Evolutionary conservation across 2,888 invertebrate species (phyloP), one percentile per base, ranked within the genome.

Genomic region (Toxonevra muliebris): DNA sequence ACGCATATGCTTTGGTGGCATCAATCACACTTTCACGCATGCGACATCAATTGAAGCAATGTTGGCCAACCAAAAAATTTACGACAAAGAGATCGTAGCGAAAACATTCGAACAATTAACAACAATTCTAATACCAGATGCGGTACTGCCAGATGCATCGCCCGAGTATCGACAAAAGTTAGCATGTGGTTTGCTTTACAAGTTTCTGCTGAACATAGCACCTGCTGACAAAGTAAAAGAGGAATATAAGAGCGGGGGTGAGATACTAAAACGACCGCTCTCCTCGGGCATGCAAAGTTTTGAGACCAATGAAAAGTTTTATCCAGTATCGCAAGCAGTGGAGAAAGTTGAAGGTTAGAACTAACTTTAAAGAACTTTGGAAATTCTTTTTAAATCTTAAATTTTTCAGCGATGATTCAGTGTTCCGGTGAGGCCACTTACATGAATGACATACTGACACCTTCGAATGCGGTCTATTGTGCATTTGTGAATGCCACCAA

Each of bases 101-200:
- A 84, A 82, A 61, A 89, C 89, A 0, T 75, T 92, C 57, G 77
- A 79, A 1, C 82, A 82, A 2, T 80, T 93, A 62, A 78, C 86
- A 1, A 78, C 84, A 0, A 93, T 93, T 81, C 68, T 95, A 0
- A 76, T 86, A 0, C 91, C 93, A 0, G 89, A 90, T 62, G 86
- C 87, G 9, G 82, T 87, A 13, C 86, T 89, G 0, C 90, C 91
- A 0, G 91, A 92, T 76, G 88, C 91, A 0, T 88, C 89, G 0
- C 89, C 91, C 0, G 86, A 86, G 50, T 93, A 90, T 77, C 88
- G 93, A 42, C 90, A 89, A 77, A 86, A 86, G 12, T 85, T 95
- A 2, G 92, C 94, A 0, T 86, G 91, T 68, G 88, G 90, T n/a
- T 85, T 95, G 17, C 90, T 95, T 78, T 95, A 94, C 81, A 94